A percentile compares a stretch with the other conserved stretches of the same genome.
phyloP scores from a whole-genome alignment of 2,888 invertebrate species.

The Cataglyphis albicans region DNA sequence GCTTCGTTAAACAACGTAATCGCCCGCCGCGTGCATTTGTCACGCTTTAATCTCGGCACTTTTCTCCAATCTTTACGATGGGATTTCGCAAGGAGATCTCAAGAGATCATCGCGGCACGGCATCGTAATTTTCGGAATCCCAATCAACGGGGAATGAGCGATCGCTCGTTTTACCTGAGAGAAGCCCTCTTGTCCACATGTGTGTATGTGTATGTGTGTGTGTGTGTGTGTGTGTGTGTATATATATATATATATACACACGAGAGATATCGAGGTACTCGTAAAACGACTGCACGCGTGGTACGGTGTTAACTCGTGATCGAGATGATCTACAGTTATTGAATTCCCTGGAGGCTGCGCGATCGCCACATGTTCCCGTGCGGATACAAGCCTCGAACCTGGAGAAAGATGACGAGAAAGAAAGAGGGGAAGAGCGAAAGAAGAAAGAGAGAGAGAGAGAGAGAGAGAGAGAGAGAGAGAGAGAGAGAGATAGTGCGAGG shows the following conservation, averaged over 20 bases:
- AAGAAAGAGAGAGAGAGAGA: slow-evolving; percentile 11
- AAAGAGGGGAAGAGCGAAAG: not conserved
- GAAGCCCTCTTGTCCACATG: slow-evolving; percentile 30
- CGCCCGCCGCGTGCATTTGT: slow-evolving; percentile 48
- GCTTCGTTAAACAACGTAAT: slow-evolving; percentile 55
- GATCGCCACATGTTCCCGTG: slow-evolving; percentile 66
- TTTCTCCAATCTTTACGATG: slow-evolving; percentile 52
- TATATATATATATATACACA: not conserved
- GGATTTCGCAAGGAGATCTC: slow-evolving; percentile 62
- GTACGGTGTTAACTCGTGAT: slow-evolving; percentile 76
- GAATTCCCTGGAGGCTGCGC: slow-evolving; percentile 77
- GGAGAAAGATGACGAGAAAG: slow-evolving; percentile 52
- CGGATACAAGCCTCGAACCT: slow-evolving; percentile 64
- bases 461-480: slow-evolving; percentile 32
- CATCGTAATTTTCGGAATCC: slow-evolving; percentile 65
- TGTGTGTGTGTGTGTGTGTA: not conserved
- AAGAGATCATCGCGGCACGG: slow-evolving; percentile 45
- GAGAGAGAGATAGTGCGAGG: slow-evolving; percentile 31
- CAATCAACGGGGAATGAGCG: slow-evolving; percentile 64
- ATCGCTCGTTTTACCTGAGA: slow-evolving; percentile 55
- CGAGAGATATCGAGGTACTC: slow-evolving; percentile 74
- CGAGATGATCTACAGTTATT: slow-evolving; percentile 81
- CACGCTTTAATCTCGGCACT: slow-evolving; percentile 51
- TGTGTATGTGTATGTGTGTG: not conserved
- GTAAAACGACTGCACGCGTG: slow-evolving; percentile 70